Evolutionary conservation across 1,140 invertebrate genomes (phyloP), one percentile per base, ranked within the genome.

Genomic region (Trachymyrmex septentrionalis): DNA sequence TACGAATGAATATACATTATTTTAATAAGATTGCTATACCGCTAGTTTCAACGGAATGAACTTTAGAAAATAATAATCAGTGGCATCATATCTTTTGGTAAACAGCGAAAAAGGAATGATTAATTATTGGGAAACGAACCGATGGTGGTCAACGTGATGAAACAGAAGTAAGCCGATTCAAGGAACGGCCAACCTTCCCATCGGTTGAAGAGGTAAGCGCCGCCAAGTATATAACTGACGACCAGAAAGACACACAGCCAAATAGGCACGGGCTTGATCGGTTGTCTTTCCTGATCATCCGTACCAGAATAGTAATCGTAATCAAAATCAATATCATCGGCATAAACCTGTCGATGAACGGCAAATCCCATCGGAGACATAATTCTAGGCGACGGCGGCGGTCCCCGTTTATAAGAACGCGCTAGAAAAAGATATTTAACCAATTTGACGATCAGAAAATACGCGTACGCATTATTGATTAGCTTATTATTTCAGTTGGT

Each of bases 161-260:
- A 99, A 94, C 98, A 99, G 94, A 99, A 99, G 94, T 99, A 99
- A 1, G 98, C 98, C 0, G 98, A 98, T 93, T 99, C 98, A 75
- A 99, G 96, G 91, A 98, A 98, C 0, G 96, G 96, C 99, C 99
- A 99, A 55, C 97, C 96, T 95, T 99, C 98, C 98, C 98, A 97
- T 73, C 96, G 96, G 66, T 96, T 96, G 95, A 99, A 99, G 0
- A 99, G 96, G 82, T 97, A 98, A 1, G 98, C 98, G 2, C 98
- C 98, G 0, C 97, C 97, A 63, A 98, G 96, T 88, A 99, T 99
- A 93, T 99, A 99, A 55, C 97, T 97, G 16, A 98, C 96, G 4
- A 99, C 98, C 1, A 99, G 96, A 89, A 98, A 97, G 55, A 99
- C 97, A 93, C 98, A 98, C 38, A 99, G 95, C 97, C 98, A 98